A percentile compares a stretch with the other conserved stretches of the same genome.
Conservation (phyloP, 2,113 vertebrate genomes). For the Carassius gibelio region DNA sequence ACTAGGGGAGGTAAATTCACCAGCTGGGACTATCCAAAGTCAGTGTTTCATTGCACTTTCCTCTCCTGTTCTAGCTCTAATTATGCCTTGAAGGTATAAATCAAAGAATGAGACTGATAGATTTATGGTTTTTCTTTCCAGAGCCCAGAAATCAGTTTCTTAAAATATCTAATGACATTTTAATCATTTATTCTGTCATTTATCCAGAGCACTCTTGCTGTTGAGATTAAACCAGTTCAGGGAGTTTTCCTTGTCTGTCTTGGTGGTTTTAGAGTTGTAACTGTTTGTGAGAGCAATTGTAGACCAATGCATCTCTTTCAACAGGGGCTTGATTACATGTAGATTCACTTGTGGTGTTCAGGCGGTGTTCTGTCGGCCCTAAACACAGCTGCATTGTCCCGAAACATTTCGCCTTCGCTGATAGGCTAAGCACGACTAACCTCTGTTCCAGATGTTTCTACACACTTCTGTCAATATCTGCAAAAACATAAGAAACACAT, state of each 20-base stretch:
- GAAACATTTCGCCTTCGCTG: conserved; percentile 42
- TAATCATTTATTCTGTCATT: neutral
- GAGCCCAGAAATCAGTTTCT: neutral
- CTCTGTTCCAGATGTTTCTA: conserved; percentile 45
- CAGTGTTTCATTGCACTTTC: neutral
- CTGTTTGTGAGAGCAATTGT: neutral
- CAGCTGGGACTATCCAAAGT: neutral
- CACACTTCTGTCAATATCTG: conserved; percentile 12
- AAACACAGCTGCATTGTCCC: conserved; percentile 32
- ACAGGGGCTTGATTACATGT: neutral
- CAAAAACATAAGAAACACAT: neutral
- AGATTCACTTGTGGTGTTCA: neutral
- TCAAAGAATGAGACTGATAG: neutral
- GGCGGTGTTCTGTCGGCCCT: neutral
- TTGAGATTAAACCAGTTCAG: neutral
- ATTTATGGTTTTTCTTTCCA: neutral
- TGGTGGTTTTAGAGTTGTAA: neutral
- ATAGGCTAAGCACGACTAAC: conserved; percentile 6
- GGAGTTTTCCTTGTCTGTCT: neutral
- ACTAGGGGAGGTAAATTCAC: neutral
- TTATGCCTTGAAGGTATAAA: neutral
- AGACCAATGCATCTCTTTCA: neutral
- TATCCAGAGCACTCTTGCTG: neutral
- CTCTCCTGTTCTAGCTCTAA: neutral
- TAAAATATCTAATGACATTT: neutral